Conservation (phyloP, 92 coral and sea anemone species). For the Siderastrea radians region DNA sequence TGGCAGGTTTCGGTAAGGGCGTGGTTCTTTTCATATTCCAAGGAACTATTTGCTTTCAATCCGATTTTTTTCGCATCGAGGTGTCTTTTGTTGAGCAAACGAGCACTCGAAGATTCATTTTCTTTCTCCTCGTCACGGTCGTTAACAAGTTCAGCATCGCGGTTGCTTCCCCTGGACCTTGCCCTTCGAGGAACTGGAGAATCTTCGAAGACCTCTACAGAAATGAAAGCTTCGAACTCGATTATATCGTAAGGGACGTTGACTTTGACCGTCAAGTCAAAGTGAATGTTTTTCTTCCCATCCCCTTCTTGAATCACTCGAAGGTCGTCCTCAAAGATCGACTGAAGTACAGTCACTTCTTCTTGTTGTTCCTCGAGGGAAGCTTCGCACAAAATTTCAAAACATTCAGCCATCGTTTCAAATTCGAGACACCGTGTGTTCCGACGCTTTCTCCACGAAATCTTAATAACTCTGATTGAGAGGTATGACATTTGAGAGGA, state of each 20-base stretch:
- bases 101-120: background rate
- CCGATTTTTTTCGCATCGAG: background rate
- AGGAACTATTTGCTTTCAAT: background rate
- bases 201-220: conserved; percentile 37
- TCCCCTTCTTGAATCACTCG: conserved; percentile 55
- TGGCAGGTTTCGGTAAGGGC: background rate
- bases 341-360: conserved; percentile 82
- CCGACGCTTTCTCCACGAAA: no score
- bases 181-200: background rate
- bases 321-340: conserved; percentile 88
- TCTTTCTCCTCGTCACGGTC: background rate
- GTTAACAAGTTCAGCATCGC: background rate
- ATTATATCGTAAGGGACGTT: conserved; percentile 74
- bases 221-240: conserved; percentile 83
- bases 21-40: background rate
- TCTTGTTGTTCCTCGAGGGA: conserved; percentile 81
- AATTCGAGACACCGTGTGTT: no score
- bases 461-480: no score
- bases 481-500: no score
- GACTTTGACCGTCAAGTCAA: conserved; percentile 74
- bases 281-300: conserved; percentile 51
- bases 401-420: conserved; percentile 52
- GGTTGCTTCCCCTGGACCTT: background rate
- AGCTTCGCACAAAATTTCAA: conserved; percentile 52
- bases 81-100: background rate